A percentile compares a stretch with the other conserved stretches of the same genome.
Conservation (phyloP, 2,113 vertebrate species). For the Tylochromis polylepis region DNA sequence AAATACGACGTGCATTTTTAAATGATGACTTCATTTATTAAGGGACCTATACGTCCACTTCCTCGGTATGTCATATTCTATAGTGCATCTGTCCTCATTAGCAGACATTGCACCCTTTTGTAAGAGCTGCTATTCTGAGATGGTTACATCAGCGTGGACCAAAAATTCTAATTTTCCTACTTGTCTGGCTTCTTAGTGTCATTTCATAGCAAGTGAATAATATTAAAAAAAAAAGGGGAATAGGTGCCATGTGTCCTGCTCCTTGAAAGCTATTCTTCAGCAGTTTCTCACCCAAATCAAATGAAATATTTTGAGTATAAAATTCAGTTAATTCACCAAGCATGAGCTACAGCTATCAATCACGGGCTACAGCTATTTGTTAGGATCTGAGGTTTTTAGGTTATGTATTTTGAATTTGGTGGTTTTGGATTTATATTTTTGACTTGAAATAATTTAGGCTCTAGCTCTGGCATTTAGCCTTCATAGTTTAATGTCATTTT, state of each 20-base stretch:
- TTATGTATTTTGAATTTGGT: background rate
- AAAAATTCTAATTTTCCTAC: background rate
- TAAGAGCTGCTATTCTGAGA: background rate
- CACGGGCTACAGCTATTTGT: background rate
- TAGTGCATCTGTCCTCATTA: background rate
- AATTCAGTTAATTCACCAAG: background rate
- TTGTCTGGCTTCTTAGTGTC: accelerated
- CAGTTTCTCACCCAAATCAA: background rate
- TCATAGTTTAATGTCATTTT: background rate
- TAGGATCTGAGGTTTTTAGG: background rate
- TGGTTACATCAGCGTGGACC: background rate
- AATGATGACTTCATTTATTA: background rate
- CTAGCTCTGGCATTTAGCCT: background rate
- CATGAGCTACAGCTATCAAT: background rate
- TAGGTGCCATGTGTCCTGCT: background rate
- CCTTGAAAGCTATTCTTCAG: background rate
- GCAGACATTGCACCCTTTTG: background rate
- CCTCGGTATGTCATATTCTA: background rate
- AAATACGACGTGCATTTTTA: background rate
- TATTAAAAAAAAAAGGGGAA: background rate
- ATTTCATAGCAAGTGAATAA: accelerated
- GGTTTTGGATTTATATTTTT: background rate
- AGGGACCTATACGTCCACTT: background rate
- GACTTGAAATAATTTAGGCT: background rate
- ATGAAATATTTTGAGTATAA: background rate